Evolutionary conservation across 2,888 invertebrate genomes (phyloP), one percentile per base, ranked within the genome.

Genomic region (Carpatolechia fugitivella): DNA sequence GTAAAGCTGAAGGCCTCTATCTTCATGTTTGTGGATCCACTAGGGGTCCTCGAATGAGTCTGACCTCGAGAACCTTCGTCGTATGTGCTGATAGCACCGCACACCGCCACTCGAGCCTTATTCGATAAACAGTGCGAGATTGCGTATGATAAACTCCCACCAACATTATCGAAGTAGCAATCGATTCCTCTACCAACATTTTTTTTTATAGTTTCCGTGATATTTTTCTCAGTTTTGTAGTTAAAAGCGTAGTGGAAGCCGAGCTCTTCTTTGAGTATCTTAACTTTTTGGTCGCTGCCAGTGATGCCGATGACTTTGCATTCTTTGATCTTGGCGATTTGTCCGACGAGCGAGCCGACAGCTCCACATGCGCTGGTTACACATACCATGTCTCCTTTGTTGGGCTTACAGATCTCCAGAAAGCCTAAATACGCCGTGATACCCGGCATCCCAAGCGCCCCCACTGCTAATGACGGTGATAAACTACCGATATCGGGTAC

Each of bases 131-230:
- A 91, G 40, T 81, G 76, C 52, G 93, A 74, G 11, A 93, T 90
- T 0, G 66, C 76, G 16, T 79, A 77, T 4, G 92, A 90, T 33
- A 93, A 80, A n/a, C 89, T 87, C 2, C 94, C 93, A 0, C 94
- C 94, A 14, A 93, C 94, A 69, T 94, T 94, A 68, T 95, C 94
- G 70, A 94, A 94, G 69, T 92, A 94, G 63, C 93, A 93, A 68
- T 95, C 93, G 0, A 95, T 79, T 1, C 94, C 94, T 6, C 92
- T 76, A 0, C 93, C 92, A 3, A 93, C 92, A 38, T 78, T 80
- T 71, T 91, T 81, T 55, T 83, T 85, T 54, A 95, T 73, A 24
- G 84, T 70, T 0, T 51, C 56, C 8, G 74, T 77, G 16, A 93
- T 60, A 53, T 72, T 55, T 58, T 91, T 68, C 16, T 79, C 82